Evolutionary conservation across 2,888 invertebrate genomes (phyloP), one percentile per base, ranked within the genome.

Genomic region (Agriopis leucophaearia): DNA sequence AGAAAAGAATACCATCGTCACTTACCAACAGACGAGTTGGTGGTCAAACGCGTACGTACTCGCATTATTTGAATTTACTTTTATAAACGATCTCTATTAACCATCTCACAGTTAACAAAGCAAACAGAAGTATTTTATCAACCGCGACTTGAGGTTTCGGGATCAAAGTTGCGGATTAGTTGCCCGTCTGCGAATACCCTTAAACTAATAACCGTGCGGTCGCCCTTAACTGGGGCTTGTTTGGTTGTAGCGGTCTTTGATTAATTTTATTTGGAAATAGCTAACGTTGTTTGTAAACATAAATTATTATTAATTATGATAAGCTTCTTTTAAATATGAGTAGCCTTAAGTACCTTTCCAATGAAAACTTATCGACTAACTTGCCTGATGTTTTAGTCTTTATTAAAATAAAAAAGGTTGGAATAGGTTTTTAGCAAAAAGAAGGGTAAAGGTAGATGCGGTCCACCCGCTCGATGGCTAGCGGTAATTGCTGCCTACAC

Each of bases 111-210:
- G 50, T 68, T 51, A 38, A 50, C 61, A 57, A 13, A 50, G 47
- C 48, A 68, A 66, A 58, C 58, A 45, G 44, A 60, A 56, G 55
- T 68, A 64, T 59, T n/a, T 59, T 58, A 50, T 58, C 45, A 52
- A 58, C 58, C 36, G 59, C 51, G 59, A 64, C 27, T 70, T 56
- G 63, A 13, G 66, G 64, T 65, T 59, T 55, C 47, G 59, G 64
- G 69, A 64, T 67, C 64, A 72, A 66, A 72, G 65, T 69, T 69
- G 52, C 67, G 65, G 59, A 65, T 65, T 67, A 69, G 66, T 69
- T 65, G 64, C 55, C 45, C 61, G 16, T 54, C 64, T 59, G 59
- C 42, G 54, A 42, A 42, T 59, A 27, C 68, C 66, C 69, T 54
- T 54, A 57, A 65, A 69, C 72, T 69, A 69, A 72, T 72, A 69